Base-by-base conservation (phyloP, 2,113 vertebrate genomes). In the Catharus minimus region DNA sequence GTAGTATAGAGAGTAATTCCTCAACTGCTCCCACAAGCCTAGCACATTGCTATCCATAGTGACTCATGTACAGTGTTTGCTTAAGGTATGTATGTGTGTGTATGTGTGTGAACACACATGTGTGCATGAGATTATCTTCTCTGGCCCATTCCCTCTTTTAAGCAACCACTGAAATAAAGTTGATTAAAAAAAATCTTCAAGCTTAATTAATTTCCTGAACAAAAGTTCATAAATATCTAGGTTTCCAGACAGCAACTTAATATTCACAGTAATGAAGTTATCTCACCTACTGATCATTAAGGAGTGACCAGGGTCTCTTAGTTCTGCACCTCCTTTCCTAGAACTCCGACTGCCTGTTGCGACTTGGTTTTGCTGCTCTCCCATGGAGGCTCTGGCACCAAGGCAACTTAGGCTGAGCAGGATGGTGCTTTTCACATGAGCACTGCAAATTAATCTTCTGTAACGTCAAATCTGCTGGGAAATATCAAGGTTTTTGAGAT, bases 341-440 rank as follows among this genome's bases (percentile, higher is more conserved):
- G 30, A 1, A 1, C 39, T 27, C 23, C 0, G 0, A 14, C 2
- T 93, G 53, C 58, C 76, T 82, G 19, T 7, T 13, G 68, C 88
- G 81, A 57, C 69, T 72, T 91, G 75, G 71, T 82, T 89, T 84
- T 93, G 76, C 73, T 92, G 80, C 85, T 96, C 69, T 91, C 22
- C 68, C 2, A 4, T 3, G 15, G 87, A 92, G 88, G 41, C 52
- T 84, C 80, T 65, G 28, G 75, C 85, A 85, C 73, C 50, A 91
- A 96, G 72, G 91, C 67, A 58, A 94, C 60, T 56, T 21, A 32
- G 75, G 85, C 85, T 94, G 30, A 88, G 80, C 47, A 67, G 88
- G 81, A 61, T 91, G 64, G 21, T 88, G 28, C 49, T 27, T 15
- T 79, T 89, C 3, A 6, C 9, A 2, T 36, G 43, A 83, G 30